Conservation (phyloP, 2,113 vertebrate species). For the Pseudonaja textilis region DNA sequence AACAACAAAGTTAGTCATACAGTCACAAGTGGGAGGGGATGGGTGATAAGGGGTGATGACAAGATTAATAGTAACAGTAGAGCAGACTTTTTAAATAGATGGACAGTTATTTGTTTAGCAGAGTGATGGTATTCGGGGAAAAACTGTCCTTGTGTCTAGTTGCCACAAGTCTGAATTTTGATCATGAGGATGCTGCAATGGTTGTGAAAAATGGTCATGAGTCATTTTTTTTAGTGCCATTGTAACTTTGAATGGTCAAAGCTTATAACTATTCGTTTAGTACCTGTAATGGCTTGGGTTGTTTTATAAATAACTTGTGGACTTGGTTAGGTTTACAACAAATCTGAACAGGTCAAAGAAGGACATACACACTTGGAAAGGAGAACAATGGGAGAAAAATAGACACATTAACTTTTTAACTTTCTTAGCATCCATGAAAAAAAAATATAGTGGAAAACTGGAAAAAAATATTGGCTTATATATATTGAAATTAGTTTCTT, state of each 20-base stretch:
- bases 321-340: neutral
- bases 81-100: too few relatives aligned
- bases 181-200: neutral
- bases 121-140: too few relatives aligned
- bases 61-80: too few relatives aligned
- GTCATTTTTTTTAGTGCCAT: neutral
- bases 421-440: neutral
- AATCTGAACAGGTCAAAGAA: neutral
- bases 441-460: neutral
- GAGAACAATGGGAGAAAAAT: neutral
- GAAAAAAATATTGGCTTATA: neutral
- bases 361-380: neutral
- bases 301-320: neutral
- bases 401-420: neutral
- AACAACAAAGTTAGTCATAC: too few relatives aligned
- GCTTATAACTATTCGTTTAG: neutral
- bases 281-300: neutral
- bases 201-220: neutral
- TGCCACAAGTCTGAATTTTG: neutral
- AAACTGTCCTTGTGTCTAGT: too few relatives aligned
- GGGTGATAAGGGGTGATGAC: too few relatives aligned
- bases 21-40: too few relatives aligned
- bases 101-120: too few relatives aligned
- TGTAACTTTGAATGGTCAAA: neutral
- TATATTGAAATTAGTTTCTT: neutral